Evolutionary conservation across 2,888 invertebrate genomes (phyloP).

Genomic region (Linnaemya vulpina): DNA sequence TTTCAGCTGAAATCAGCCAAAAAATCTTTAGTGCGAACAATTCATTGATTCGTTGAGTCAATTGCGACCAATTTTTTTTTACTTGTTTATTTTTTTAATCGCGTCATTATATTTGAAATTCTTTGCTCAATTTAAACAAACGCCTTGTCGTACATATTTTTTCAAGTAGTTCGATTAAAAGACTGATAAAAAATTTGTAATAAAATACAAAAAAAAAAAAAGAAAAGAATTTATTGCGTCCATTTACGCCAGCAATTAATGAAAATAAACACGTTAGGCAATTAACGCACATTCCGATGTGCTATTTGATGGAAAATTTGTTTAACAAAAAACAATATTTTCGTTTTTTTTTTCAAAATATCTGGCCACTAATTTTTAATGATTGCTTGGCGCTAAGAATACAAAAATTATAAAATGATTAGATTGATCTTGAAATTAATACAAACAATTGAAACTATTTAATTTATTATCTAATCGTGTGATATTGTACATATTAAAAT

Average conservation of each 20-base stretch:
- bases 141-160: constrained; percentile 4
- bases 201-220: constrained; percentile 2
- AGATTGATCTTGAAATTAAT: constrained; percentile 58
- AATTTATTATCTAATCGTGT: not conserved
- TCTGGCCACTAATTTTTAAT: constrained; percentile 1
- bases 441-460: constrained; percentile 3
- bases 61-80: constrained; percentile 9
- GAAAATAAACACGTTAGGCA: constrained; percentile 62
- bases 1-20: constrained; percentile 7
- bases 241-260: constrained; percentile 37
- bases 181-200: constrained; percentile 7
- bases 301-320: constrained; percentile 44
- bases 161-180: constrained; percentile 50
- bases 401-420: constrained; percentile 26
- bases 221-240: not conserved
- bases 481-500: not conserved
- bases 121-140: constrained; percentile 23
- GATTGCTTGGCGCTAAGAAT: not conserved
- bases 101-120: constrained; percentile 46
- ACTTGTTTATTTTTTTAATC: constrained; percentile 3
- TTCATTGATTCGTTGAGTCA: constrained; percentile 16
- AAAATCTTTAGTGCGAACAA: not conserved
- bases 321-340: constrained; percentile 1
- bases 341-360: too few species aligned
- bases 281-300: constrained; percentile 66